Base-by-base conservation (phyloP, 2,113 vertebrate species). In the Limnothrissa miodon region DNA sequence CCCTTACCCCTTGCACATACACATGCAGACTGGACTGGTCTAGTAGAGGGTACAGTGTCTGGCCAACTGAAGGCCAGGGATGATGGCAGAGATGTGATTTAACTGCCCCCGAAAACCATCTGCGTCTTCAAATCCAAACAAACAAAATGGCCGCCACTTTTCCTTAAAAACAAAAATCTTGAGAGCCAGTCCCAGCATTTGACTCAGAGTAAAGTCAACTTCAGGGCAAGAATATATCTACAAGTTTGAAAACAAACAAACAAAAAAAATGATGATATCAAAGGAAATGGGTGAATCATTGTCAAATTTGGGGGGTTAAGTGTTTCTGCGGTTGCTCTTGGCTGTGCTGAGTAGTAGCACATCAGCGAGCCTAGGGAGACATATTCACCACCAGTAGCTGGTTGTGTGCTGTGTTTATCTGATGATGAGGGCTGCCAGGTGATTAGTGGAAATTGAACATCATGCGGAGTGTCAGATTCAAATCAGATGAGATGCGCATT, bases 1-100 rank as follows among this genome's bases (percentile, higher is more conserved):
- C 86, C 95, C 95, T 1, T 98, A 97, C 88, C 93, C 96, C 53
- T 90, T 95, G 86, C 95, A 96, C 87, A 92, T 96, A 90, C 93
- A 94, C 88, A 86, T 95, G 85, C 96, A 96, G 88, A 96, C 95
- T 46, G 90, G 94, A 84, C 93, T 95, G 87, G 93, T 96, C 87
- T 98, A 95, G 93, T 84, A 66, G 9, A n/a, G 70, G 23, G 13
- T 45, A 44, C 21, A 29, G 46, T 56, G 44, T n/a, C 42, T 42
- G 44, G 51, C 23, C 39, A 80, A 4, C 39, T 13, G 39, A 45
- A 51, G 39, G 25, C 66, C 39, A 53, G 17, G 29, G 33, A 13
- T 51, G 39, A 36, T 36, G 29, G 66, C 66, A 17, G 66, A 74
- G 33, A 74, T 74, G 66, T 15, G 29, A 74, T 66, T 66, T 66